These are phyloP conservation scores for Poeciliopsis infans DNA, from an alignment of 2,797 vertebrate species.

Conservation along the genomic window DNA sequence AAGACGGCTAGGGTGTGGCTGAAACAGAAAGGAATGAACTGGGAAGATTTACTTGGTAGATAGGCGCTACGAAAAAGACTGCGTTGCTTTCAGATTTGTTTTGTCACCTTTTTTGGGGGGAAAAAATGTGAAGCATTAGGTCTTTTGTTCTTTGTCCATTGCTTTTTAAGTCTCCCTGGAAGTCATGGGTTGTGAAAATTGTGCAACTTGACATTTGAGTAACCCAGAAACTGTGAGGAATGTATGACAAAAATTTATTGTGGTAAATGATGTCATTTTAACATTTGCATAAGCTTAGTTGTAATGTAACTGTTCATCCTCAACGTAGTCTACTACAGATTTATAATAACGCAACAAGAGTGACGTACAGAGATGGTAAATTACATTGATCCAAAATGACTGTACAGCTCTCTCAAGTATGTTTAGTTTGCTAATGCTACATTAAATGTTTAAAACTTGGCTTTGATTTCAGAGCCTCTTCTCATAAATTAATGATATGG, in stretches of 20 bases:
- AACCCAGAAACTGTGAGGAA: conserved; percentile 20
- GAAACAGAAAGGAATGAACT: conserved; percentile 38
- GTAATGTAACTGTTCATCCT: not conserved
- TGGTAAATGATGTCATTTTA: not conserved
- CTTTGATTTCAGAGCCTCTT: not conserved
- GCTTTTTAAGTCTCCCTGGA: conserved; percentile 17
- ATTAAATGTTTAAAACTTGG: not conserved
- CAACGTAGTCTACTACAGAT: not conserved
- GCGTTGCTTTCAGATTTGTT: not conserved
- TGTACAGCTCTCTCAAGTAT: not conserved
- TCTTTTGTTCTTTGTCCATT: conserved; percentile 11
- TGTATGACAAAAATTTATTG: not conserved
- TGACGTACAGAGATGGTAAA: not conserved
- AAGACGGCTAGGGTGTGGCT: conserved; percentile 62
- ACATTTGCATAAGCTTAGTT: not conserved
- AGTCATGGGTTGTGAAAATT: conserved; percentile 26
- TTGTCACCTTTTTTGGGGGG: conserved; percentile 3
- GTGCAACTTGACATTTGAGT: conserved; percentile 34
- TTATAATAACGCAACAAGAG: not conserved
- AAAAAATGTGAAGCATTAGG: conserved; percentile 9
- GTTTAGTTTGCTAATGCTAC: not conserved
- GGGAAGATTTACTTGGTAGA: conserved; percentile 25
- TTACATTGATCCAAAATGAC: not conserved
- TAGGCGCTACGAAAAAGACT: not conserved
- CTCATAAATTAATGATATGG: not conserved